Evolutionary conservation across 2,797 vertebrate genomes (phyloP).

Genomic region (Todus mexicanus): DNA sequence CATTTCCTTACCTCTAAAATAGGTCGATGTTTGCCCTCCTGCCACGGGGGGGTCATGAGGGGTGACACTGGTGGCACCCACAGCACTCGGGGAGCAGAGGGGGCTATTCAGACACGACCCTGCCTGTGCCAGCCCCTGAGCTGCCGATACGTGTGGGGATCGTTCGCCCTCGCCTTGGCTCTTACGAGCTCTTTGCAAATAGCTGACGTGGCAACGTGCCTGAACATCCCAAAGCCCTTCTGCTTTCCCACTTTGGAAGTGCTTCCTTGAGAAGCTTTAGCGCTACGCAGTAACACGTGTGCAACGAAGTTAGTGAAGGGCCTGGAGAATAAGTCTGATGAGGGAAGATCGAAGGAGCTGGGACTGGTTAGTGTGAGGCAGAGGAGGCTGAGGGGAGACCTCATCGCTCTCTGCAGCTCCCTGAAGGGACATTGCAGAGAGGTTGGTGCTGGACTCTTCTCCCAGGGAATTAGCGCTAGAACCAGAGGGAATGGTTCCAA

Average conservation of each 20-base stretch:
- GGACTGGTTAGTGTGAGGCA: too few species aligned
- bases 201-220: not conserved
- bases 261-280: not conserved
- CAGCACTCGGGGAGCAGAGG: not conserved
- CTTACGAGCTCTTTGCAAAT: not conserved
- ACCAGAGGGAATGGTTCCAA: too few species aligned
- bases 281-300: rapidly evolving
- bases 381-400: too few species aligned
- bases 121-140: not conserved
- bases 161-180: not conserved
- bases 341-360: too few species aligned
- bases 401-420: too few species aligned
- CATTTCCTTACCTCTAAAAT: not conserved
- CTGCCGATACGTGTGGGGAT: not conserved
- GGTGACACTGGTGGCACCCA: not conserved
- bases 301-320: too few species aligned
- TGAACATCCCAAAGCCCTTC: not conserved
- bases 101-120: not conserved
- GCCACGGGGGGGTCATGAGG: not conserved
- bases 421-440: too few species aligned
- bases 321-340: too few species aligned
- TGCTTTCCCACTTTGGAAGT: not conserved
- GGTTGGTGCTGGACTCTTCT: too few species aligned
- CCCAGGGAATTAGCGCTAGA: too few species aligned
- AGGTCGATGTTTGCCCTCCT: not conserved